Evolutionary conservation across 1,140 invertebrate genomes (phyloP).

Genomic region (Semibalanus balanoides): DNA sequence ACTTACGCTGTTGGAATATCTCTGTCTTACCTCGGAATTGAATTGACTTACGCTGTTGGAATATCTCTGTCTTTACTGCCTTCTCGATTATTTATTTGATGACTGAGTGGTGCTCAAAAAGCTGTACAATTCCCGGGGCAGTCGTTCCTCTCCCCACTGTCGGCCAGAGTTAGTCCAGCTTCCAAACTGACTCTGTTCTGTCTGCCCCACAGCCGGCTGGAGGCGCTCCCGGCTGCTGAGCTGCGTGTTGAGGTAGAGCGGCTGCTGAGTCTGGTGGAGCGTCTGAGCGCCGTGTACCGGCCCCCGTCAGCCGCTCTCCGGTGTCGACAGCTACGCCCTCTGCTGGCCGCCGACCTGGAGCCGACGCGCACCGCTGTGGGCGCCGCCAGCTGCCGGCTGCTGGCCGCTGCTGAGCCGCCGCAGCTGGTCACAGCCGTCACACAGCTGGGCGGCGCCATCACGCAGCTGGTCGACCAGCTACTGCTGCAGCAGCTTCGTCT

Average conservation of each 20-base stretch:
- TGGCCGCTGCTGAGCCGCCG: conserved; percentile 12
- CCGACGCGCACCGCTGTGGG: conserved; percentile 17
- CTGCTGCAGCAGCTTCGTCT: conserved; percentile 23
- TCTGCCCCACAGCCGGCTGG: neutral
- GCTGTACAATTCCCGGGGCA: no score
- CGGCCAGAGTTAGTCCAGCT: no score
- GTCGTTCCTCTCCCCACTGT: no score
- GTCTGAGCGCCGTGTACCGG: conserved; percentile 13
- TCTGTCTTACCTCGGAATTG: no score
- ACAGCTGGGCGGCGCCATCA: conserved; percentile 27
- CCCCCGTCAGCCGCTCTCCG: neutral
- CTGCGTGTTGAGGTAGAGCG: neutral
- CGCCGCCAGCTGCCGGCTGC: neutral
- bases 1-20: no score
- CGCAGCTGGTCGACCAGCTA: conserved; percentile 22
- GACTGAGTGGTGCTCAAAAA: no score
- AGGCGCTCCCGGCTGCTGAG: neutral
- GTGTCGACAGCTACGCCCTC: conserved; percentile 10
- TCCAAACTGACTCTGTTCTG: no score
- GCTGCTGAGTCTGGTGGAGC: conserved; percentile 3
- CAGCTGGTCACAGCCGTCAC: conserved; percentile 24
- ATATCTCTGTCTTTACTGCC: no score
- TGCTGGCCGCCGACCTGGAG: conserved; percentile 22
- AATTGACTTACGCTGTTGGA: no score
- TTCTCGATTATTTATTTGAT: no score